Percentiles rank a stretch among this genome's conserved stretches.
Conservation (phyloP, 2,113 vertebrate species). For the Cheirogaleus medius region DNA sequence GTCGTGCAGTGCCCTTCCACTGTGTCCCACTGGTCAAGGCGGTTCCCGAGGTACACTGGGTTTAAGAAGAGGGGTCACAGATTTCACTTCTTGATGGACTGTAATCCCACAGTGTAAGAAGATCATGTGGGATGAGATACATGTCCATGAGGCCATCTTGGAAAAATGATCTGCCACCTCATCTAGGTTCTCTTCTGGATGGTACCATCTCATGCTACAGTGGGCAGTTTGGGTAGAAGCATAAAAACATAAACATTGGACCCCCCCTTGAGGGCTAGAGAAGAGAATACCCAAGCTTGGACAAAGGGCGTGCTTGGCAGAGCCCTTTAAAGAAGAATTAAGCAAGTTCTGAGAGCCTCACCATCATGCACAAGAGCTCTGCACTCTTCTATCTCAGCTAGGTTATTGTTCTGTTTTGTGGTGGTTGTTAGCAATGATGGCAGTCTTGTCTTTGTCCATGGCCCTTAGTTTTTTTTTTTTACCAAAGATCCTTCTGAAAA, state of each 20-base stretch:
- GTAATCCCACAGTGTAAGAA: not conserved
- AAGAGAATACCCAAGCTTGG: not conserved
- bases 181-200: not conserved
- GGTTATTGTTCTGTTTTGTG: not conserved
- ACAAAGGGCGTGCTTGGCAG: not conserved
- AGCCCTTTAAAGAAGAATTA: not conserved
- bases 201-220: not conserved
- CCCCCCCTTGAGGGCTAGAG: not conserved
- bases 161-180: not conserved
- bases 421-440: not conserved
- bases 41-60: not conserved
- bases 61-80: not conserved
- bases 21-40: not conserved
- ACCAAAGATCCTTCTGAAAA: constrained; percentile 29
- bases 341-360: not conserved
- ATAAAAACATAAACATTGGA: not conserved
- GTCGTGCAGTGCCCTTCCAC: not conserved
- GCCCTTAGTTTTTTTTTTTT: not conserved
- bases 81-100: not conserved
- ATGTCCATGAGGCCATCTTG: not conserved
- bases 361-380: not conserved
- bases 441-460: not conserved
- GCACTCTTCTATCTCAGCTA: not conserved
- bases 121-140: not conserved
- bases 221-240: not conserved